These are phyloP conservation scores for Picathartes gymnocephalus DNA, from an alignment of 2,113 vertebrate genomes.

Conservation along the genomic window DNA sequence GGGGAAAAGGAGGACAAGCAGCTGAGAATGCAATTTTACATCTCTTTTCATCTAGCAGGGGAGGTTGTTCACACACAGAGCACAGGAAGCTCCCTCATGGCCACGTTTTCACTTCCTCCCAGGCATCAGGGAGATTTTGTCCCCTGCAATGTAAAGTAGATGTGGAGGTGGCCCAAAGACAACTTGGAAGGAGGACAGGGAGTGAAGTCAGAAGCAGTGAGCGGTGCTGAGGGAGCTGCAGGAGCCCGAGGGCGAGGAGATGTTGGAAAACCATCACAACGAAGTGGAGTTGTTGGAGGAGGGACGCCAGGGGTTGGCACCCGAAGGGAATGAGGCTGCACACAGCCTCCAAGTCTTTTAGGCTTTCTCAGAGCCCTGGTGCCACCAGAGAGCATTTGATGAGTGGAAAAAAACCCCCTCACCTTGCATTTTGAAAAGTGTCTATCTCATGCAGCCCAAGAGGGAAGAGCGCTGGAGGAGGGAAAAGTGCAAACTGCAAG, in stretches of 20 bases:
- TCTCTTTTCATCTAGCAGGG: rapidly evolving
- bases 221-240: not conserved
- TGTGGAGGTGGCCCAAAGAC: not conserved
- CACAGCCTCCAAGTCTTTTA: not conserved
- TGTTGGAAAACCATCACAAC: not conserved
- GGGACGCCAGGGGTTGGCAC: not conserved
- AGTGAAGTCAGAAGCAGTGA: not conserved
- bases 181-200: not conserved
- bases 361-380: not conserved
- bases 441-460: not conserved
- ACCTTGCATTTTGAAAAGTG: constrained; percentile 2
- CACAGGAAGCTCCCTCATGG: not conserved
- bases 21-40: not conserved
- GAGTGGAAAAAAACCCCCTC: not conserved
- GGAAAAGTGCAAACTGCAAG: not conserved
- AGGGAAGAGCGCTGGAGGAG: not conserved
- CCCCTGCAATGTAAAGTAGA: not conserved
- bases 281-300: not conserved
- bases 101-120: not conserved
- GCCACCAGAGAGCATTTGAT: not conserved
- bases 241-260: not conserved
- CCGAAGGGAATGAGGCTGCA: not conserved
- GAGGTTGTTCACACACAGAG: not conserved
- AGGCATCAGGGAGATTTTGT: not conserved
- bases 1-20: not conserved